These are phyloP conservation scores for Bolborhynchus lineola DNA, from an alignment of 2,113 vertebrate genomes.

Conservation along the genomic window DNA sequence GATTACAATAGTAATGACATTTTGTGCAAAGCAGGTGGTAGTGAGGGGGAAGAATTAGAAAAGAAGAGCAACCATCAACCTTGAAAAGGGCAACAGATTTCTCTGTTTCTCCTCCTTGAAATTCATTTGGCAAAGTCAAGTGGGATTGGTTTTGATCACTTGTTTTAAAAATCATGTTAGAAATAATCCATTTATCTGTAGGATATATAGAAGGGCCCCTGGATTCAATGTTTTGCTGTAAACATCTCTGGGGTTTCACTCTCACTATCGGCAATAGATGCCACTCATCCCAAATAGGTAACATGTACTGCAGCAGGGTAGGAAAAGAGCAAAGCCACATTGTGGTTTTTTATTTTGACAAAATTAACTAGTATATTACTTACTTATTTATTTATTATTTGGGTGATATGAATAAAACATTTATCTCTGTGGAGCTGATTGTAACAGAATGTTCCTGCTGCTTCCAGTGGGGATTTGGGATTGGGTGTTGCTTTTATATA, in stretches of 20 bases:
- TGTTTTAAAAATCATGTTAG: not conserved
- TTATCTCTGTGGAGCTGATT: not conserved
- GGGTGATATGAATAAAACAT: slow-evolving; percentile 16
- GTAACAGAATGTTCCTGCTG: not conserved
- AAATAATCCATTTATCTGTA: slow-evolving; percentile 25
- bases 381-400: not conserved
- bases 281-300: not conserved
- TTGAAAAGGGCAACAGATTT: slow-evolving; percentile 27
- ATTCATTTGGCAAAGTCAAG: slow-evolving; percentile 36
- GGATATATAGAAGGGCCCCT: not conserved
- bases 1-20: slow-evolving; percentile 21
- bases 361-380: not conserved
- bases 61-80: not conserved
- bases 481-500: not conserved
- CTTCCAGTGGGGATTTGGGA: not conserved
- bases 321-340: not conserved
- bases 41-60: not conserved
- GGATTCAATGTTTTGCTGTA: not conserved
- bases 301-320: not conserved
- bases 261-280: not conserved
- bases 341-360: not conserved
- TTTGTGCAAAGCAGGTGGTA: not conserved
- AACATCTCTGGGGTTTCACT: not conserved
- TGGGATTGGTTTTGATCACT: not conserved
- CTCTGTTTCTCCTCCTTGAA: not conserved